Evolutionary conservation across 2,888 invertebrate genomes (phyloP), one percentile per base, ranked within the genome.

Genomic region (Muscina levida): DNA sequence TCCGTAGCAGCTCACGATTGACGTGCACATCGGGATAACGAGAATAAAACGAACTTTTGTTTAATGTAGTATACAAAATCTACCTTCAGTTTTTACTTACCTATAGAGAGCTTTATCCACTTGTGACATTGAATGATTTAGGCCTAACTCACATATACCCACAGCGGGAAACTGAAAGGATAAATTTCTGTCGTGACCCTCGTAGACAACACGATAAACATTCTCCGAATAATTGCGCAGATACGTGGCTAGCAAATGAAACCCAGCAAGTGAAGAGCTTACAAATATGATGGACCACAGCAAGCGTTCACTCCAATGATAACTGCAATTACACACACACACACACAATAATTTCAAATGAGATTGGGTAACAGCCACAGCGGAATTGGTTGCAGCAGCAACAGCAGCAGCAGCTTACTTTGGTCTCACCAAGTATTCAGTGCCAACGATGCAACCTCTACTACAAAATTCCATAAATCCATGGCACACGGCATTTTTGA

Each of bases 391-490:
- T 15, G n/a, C 31, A 2, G 26, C 13, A 26, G 26, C 3, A 48
- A 15, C 8, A 8, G 17, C 1, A 48, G 17, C n/a, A 13, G 57
- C 19, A 56, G 48, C 67, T 68, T 2, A 68, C 67, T 74, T 74
- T 19, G 66, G 48, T 31, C 68, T 37, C 6, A 57, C 67, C 46
- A 71, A 57, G 46, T 68, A 73, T 17, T 42, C 11, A 1, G 22
- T 6, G 51, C 59, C 74, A 19, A 66, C 26, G 10, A 71, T 10
- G 19, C 68, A 76, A 19, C 37, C 31, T 22, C 48, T 70, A 39
- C 57, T 48, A 65, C 57, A 57, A 66, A 51, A 73, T 48, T 73
- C 72, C 37, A 71, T 73, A 73, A 70, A 71, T 66, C 48, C 48
- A 17, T 80, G 51, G 42, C 51, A 65, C 5, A 73, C n/a, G 59